These are phyloP conservation scores for Nyctereutes procyonoides DNA, from an alignment of 2,113 vertebrate species.

Conservation along the genomic window DNA sequence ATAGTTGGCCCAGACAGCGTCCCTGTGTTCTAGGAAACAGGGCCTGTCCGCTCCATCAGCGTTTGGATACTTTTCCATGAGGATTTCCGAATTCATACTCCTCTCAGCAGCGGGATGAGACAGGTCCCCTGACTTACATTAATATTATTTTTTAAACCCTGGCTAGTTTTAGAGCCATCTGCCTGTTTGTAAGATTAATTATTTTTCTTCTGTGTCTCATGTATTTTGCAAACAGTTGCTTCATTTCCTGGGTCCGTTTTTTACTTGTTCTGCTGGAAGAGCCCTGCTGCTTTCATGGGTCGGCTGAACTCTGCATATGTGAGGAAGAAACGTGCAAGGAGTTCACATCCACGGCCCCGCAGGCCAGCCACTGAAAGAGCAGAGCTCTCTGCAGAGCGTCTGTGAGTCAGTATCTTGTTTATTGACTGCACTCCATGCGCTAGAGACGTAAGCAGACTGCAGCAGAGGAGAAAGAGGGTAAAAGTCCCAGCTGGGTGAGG, in stretches of 20 bases:
- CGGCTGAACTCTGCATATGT: background rate
- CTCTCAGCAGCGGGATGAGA: background rate
- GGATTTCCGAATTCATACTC: background rate
- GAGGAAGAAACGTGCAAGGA: background rate
- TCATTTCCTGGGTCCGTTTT: background rate
- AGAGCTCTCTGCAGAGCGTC: background rate
- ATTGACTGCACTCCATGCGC: accelerated
- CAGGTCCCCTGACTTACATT: background rate
- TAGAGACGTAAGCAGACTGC: too few relatives aligned
- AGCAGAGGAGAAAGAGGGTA: background rate
- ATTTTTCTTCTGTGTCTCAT: background rate
- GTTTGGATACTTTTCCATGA: too few relatives aligned
- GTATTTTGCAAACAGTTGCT: background rate
- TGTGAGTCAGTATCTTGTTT: background rate
- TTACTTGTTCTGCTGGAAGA: background rate
- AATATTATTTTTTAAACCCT: background rate
- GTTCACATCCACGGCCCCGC: background rate
- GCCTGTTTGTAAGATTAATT: background rate
- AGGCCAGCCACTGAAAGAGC: too few relatives aligned
- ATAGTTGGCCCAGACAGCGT: background rate
- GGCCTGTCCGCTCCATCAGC: accelerated
- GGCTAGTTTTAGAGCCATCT: background rate
- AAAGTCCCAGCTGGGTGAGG: too few relatives aligned
- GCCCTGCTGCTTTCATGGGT: background rate
- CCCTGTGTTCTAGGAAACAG: background rate